Conservation (phyloP, 2,113 vertebrate species). For the Lophotis ruficrista region DNA sequence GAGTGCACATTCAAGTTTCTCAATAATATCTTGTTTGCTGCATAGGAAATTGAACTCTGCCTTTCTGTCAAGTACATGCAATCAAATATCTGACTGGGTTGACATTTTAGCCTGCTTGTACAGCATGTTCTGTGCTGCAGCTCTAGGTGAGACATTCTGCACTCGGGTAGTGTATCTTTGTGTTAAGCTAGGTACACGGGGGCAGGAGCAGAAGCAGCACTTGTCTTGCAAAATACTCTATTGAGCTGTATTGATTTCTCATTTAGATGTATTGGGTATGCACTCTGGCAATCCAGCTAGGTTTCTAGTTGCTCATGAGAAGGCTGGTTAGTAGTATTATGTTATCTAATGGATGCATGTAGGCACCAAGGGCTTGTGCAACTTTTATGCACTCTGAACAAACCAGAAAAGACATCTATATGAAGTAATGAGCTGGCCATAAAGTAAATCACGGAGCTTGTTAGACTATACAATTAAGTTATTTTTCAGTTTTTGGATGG, state of each 20-base stretch:
- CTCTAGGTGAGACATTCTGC: not conserved
- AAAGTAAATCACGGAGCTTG: constrained; percentile 23
- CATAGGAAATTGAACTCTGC: constrained; percentile 50
- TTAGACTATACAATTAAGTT: constrained; percentile 30
- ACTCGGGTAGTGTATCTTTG: not conserved
- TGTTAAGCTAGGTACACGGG: not conserved
- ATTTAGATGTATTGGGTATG: constrained; percentile 39
- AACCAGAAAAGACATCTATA: constrained; percentile 34
- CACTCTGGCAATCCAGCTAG: constrained; percentile 37
- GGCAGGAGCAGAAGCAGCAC: not conserved
- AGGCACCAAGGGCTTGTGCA: constrained; percentile 32
- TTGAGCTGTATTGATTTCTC: constrained; percentile 53
- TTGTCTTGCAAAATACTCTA: constrained; percentile 19
- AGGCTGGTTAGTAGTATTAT: constrained; percentile 55
- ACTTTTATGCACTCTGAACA: constrained; percentile 60
- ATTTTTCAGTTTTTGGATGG: constrained; percentile 50
- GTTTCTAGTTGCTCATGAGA: constrained; percentile 48
- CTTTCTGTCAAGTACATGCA: constrained; percentile 25
- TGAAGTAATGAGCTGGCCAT: constrained; percentile 48
- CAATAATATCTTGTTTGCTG: constrained; percentile 33
- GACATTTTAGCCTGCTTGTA: constrained; percentile 38
- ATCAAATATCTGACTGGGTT: constrained; percentile 16
- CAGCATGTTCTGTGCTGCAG: not conserved
- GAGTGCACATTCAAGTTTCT: constrained; percentile 24
- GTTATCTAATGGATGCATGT: constrained; percentile 58